phyloP scores from a whole-genome alignment of 2,113 vertebrate species.

The Tetraodon nigroviridis region DNA sequence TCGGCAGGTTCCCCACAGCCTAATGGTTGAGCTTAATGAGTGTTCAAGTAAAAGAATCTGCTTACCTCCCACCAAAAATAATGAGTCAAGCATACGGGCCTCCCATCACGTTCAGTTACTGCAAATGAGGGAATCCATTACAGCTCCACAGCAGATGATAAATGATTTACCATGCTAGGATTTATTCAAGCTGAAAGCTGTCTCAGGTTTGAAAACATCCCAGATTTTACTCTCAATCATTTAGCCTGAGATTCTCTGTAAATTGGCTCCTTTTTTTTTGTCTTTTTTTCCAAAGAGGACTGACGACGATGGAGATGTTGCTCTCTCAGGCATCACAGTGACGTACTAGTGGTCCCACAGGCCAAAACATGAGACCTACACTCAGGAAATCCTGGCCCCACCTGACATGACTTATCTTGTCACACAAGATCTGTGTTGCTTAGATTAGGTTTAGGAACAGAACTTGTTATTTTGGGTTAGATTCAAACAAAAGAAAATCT shows the following conservation, averaged over 20 bases:
- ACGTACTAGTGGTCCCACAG: too few species aligned
- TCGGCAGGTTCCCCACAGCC: constrained; percentile 13
- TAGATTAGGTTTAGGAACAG: too few species aligned
- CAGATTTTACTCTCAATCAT: neutral
- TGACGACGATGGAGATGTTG: too few species aligned
- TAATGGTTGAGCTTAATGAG: constrained; percentile 36
- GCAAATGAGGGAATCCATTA: constrained; percentile 21
- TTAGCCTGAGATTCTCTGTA: neutral
- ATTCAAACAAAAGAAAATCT: too few species aligned
- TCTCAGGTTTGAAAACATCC: neutral
- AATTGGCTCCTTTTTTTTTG: neutral
- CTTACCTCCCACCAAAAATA: constrained; percentile 15
- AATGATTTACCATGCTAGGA: neutral
- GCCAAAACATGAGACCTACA: too few species aligned
- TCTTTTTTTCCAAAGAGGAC: too few species aligned
- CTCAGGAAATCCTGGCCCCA: too few species aligned
- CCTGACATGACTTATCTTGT: too few species aligned
- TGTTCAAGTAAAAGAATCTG: constrained; percentile 18
- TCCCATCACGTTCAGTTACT: constrained; percentile 29
- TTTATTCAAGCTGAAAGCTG: too few species aligned
- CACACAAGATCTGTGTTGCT: too few species aligned
- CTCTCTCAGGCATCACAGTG: neutral
- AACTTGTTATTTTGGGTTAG: too few species aligned
- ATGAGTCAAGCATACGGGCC: constrained; percentile 25
- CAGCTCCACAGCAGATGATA: constrained; percentile 2